These are phyloP conservation scores for Mesoclemmys tuberculata DNA, from an alignment of 2,113 vertebrate genomes.

Conservation along the genomic window DNA sequence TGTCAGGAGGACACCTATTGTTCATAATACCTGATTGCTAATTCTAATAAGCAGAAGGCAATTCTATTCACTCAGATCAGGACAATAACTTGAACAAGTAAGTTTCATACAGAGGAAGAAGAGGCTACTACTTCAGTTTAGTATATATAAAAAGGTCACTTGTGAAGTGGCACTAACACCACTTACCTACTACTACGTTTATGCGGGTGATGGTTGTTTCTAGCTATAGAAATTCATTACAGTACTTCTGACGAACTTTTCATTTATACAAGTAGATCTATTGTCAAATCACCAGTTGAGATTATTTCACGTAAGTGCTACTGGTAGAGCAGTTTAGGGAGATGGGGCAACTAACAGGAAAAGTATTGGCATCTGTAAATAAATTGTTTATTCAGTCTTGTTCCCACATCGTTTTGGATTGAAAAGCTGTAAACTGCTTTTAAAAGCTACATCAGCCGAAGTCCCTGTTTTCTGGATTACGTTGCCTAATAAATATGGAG, in stretches of 20 bases:
- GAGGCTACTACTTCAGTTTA: not conserved
- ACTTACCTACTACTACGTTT: not conserved
- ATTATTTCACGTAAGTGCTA: not conserved
- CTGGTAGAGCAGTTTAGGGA: not conserved
- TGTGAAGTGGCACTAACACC: not conserved
- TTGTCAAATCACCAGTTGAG: not conserved
- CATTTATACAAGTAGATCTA: not conserved
- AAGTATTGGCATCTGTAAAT: not conserved
- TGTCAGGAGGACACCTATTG: not conserved
- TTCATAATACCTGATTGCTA: not conserved
- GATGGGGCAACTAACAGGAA: slow-evolving; percentile 9
- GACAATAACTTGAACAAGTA: not conserved
- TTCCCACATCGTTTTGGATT: not conserved
- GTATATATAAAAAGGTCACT: not conserved
- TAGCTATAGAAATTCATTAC: not conserved
- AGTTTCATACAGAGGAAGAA: not conserved
- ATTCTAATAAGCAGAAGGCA: not conserved
- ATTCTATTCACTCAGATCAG: not conserved
- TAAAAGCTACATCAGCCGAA: not conserved
- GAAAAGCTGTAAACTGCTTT: not conserved
- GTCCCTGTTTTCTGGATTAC: not conserved
- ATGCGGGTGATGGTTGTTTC: not conserved
- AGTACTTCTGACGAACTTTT: not conserved
- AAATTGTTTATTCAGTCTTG: not conserved
- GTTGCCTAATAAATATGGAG: not conserved